Base-by-base conservation (phyloP, 1,140 invertebrate genomes). In the Brachionus angularis region DNA sequence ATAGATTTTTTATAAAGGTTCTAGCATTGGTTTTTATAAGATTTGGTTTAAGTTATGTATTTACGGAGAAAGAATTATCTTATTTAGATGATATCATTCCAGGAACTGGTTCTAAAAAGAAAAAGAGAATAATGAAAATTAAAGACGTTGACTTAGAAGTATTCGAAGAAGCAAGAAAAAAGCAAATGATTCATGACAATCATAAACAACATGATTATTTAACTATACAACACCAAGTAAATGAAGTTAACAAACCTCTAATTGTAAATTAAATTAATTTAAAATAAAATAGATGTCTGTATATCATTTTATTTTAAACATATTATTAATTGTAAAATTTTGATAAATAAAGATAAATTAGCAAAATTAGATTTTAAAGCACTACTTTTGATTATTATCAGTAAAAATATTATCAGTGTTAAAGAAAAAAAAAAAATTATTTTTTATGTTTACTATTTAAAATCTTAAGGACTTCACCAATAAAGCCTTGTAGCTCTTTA, bases 81-180 rank as follows among this genome's bases (percentile, higher is more conserved):
- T 72, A 62, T 62, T 42, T 72, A 21, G 71, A 72, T 39, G 71
- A 72, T 31, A 36, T 62, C 12, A 42, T 62, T 16, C 71, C 71
- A 16, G 71, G 50, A 52, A 47, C 47, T 47, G 47, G 53, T n/a
- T n/a, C n/a, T n/a, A n/a, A n/a, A 58, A 58, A 58, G 53, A 58
- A 58, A 58, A 39, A 36, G 10, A 58, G 39, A 39, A 23, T 58
- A 3, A 8, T 58, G 25, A 58, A 39, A 39, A 34, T 58, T 5
- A 36, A 36, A 18, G 53, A 58, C 3, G 53, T 58, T 39, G 39
- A 58, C 12, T 18, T 58, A 23, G 53, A 58, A 14, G 25, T 58
- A 39, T 39, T 58, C 12, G 53, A 58, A n/a, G 33, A 58, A 58
- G 53, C 33, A 21, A 16, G 53, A 12, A 58, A 58, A n/a, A n/a